Conservation (phyloP, 2,888 invertebrate genomes). For the Leptopilina drosophilae region DNA sequence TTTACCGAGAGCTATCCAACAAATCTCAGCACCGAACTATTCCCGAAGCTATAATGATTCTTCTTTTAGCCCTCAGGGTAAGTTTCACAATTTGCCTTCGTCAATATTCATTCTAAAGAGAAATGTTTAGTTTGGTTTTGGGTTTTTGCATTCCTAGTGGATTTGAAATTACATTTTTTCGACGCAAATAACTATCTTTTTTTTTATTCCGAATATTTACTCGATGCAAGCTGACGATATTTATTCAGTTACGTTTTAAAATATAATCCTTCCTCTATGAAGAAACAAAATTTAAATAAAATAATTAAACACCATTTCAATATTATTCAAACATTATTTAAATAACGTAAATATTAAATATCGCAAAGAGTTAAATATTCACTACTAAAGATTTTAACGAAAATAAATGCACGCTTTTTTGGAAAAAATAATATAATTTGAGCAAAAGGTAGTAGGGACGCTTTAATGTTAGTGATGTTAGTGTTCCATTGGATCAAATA, state of each 20-base stretch:
- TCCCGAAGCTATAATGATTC: conserved; percentile 83
- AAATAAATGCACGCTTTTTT: conserved; percentile 30
- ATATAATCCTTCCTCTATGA: no score
- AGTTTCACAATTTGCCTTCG: conserved; percentile 58
- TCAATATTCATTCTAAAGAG: neutral
- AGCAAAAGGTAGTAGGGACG: conserved; percentile 52
- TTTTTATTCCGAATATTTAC: no score
- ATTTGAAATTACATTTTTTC: neutral
- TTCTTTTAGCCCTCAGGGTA: conserved; percentile 84
- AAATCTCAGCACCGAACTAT: conserved; percentile 82
- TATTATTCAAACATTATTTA: no score
- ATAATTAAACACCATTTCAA: no score
- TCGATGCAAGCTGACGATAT: no score
- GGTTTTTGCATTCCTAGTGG: neutral
- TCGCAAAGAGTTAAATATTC: no score
- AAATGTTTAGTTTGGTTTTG: neutral
- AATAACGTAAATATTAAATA: no score
- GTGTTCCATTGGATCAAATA: conserved; percentile 66
- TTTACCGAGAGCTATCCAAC: conserved; percentile 83
- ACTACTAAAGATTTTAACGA: neutral
- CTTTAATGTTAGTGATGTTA: conserved; percentile 53
- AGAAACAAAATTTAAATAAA: no score
- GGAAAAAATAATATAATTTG: conserved; percentile 11
- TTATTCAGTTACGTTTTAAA: no score
- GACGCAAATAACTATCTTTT: no score